These are phyloP conservation scores for Boulengeromyrus knoepffleri DNA, from an alignment of 2,113 vertebrate genomes.

Conservation along the genomic window DNA sequence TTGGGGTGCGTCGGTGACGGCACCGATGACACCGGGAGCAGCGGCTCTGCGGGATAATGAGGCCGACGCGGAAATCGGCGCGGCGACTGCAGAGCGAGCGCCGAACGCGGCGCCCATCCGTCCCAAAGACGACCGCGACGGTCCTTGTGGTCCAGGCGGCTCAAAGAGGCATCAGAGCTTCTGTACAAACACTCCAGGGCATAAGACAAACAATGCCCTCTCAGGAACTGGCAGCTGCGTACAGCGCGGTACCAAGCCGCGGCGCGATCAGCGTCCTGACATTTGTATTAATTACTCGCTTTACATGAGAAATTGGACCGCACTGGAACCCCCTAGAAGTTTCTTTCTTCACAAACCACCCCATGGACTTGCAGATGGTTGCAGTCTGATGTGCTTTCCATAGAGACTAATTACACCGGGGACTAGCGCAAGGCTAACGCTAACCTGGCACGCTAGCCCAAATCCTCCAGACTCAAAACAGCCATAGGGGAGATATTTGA, in stretches of 20 bases:
- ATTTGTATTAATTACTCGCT: constrained; percentile 73
- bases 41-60: constrained; percentile 9
- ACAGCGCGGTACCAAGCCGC: constrained; percentile 55
- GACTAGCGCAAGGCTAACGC: constrained; percentile 54
- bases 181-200: constrained; percentile 51
- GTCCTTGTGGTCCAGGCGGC: background rate
- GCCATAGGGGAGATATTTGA: constrained; percentile 71
- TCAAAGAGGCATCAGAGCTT: constrained; percentile 16
- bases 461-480: constrained; percentile 68
- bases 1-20: background rate
- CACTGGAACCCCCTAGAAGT: constrained; percentile 64
- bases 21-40: constrained; percentile 4
- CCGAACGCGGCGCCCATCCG: background rate
- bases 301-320: constrained; percentile 66
- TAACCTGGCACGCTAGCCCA: constrained; percentile 60
- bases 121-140: background rate
- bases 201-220: constrained; percentile 34
- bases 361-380: constrained; percentile 73
- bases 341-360: constrained; percentile 64
- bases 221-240: constrained; percentile 57
- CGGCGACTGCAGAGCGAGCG: background rate
- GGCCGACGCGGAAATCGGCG: background rate
- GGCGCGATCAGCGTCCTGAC: constrained; percentile 61
- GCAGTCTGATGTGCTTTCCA: constrained; percentile 63
- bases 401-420: constrained; percentile 69